A percentile compares a stretch with the other conserved stretches of the same genome.
Conservation (phyloP, 2,113 vertebrate genomes). For the Phaethornis superciliosus region DNA sequence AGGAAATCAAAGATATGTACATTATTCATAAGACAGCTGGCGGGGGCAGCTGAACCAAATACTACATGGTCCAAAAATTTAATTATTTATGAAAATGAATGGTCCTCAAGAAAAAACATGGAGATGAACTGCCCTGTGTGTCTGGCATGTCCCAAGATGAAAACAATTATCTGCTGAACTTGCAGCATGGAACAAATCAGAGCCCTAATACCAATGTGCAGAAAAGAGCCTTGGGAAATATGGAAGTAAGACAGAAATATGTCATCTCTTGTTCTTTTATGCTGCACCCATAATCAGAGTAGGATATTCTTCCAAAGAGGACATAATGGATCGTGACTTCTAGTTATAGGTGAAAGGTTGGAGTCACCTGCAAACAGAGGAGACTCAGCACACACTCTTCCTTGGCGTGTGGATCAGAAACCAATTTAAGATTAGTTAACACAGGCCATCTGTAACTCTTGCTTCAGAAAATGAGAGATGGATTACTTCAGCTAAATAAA, state of each 20-base stretch:
- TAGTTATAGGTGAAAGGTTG: neutral
- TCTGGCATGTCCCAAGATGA: neutral
- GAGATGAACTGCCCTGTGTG: neutral
- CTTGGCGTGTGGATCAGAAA: neutral
- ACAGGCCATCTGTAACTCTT: neutral
- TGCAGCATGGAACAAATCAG: neutral
- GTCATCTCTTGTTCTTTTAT: neutral
- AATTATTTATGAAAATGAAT: slow-evolving; percentile 42
- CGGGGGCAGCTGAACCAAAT: neutral
- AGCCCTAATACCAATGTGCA: neutral
- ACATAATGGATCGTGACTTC: neutral
- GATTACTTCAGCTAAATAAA: neutral
- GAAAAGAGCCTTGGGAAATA: neutral
- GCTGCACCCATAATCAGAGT: neutral
- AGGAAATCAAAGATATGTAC: neutral
- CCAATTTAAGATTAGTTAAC: neutral
- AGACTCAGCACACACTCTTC: neutral
- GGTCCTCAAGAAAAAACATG: neutral
- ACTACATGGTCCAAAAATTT: slow-evolving; percentile 12
- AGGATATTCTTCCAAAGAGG: neutral
- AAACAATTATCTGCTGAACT: slow-evolving; percentile 14
- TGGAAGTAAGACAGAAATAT: neutral
- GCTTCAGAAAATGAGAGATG: neutral
- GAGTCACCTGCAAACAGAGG: neutral
- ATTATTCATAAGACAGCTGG: slow-evolving; percentile 51